These are phyloP conservation scores for Carassius gibelio DNA, from an alignment of 2,113 vertebrate species.

Conservation along the genomic window DNA sequence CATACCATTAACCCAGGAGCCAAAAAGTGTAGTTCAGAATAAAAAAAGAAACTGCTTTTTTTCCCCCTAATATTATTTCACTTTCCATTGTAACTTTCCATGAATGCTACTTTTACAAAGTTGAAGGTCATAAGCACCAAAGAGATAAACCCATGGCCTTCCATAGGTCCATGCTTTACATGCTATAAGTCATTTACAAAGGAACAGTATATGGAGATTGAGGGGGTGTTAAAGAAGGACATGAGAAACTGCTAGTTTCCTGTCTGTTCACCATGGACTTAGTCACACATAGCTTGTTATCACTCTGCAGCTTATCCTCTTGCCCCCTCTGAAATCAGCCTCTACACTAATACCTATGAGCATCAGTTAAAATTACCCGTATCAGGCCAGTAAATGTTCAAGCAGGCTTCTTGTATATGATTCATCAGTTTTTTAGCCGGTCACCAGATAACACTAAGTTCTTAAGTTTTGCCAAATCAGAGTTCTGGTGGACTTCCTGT, in stretches of 20 bases:
- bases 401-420: constrained; percentile 33
- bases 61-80: not conserved
- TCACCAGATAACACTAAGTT: constrained; percentile 15
- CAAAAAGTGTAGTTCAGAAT: not conserved
- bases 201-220: not conserved
- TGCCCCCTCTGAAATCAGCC: not conserved
- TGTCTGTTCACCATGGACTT: not conserved
- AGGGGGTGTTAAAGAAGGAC: constrained; percentile 33
- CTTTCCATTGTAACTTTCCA: not conserved
- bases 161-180: constrained; percentile 21
- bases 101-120: constrained; percentile 4
- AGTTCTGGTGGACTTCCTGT: constrained; percentile 42
- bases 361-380: not conserved
- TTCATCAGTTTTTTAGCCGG: constrained; percentile 42
- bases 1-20: not conserved
- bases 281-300: constrained; percentile 1
- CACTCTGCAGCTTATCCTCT: not conserved
- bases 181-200: not conserved
- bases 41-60: not conserved
- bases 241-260: not conserved
- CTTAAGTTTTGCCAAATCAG: constrained; percentile 29
- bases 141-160: not conserved
- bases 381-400: not conserved
- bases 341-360: not conserved
- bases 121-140: not conserved